Base-by-base conservation (phyloP, 2,888 invertebrate genomes). In the Hirtodrosophila duncani region DNA sequence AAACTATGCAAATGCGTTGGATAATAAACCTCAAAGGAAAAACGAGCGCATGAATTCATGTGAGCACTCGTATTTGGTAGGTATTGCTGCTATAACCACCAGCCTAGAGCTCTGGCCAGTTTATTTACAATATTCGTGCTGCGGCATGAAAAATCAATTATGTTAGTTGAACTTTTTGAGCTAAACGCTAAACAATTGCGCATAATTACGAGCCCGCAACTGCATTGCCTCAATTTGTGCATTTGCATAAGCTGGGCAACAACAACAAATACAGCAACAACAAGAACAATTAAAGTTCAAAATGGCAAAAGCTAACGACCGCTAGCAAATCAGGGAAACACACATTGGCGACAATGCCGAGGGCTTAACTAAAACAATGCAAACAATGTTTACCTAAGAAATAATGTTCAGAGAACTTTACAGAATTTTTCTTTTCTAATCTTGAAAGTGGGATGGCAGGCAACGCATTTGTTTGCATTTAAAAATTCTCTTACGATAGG, bases 161-260 rank as follows among this genome's bases (percentile, higher is more conserved):
- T 71, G 71, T 65, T 53, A 44, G 56, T 41, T 58, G 59, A 77
- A 75, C 60, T 63, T 61, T 66, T 52, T 29, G 46, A 77, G 74
- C 78, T 81, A 66, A 80, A 71, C 68, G 62, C 72, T 72, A 77
- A 81, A 67, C 82, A 81, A 77, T 81, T 81, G 82, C 77, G 82
- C 77, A 77, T 77, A 77, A 77, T 77, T 75, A 81, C 59, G 43
- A 36, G 39, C 46, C 74, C 65, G 81, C 74, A 74, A 62, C 71
- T 58, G 74, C 69, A 72, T 67, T 70, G 67, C 69, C 65, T 68
- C 72, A 65, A 81, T 78, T 81, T 68, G 61, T 78, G 79, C 58
- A 81, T 78, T 78, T 74, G 61, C 75, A 78, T 69, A 69, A 23
- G 38, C n/a, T 27, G 3, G 38, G 21, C 43, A 31, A 53, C 26